A percentile compares a stretch with the other conserved stretches of the same genome.
phyloP scores from a whole-genome alignment of 1,140 invertebrate genomes.

The Drosophila equinoxialis region DNA sequence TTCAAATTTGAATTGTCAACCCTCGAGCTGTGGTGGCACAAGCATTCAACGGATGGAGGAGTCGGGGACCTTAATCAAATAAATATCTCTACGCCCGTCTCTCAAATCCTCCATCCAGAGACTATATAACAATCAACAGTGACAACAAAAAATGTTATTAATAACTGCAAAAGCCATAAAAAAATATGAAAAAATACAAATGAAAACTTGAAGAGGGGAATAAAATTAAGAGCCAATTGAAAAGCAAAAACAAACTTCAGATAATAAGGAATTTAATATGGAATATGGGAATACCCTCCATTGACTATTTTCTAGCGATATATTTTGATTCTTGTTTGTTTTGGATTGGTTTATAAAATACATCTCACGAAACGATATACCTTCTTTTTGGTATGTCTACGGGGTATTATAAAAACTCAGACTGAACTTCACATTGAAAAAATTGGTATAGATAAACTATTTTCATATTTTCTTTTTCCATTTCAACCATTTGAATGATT shows the following conservation, averaged over 20 bases:
- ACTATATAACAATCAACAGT: conserved; percentile 72
- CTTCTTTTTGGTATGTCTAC: not conserved
- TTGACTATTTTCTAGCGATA: too few relatives aligned
- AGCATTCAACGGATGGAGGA: not conserved
- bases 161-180: conserved; percentile 64
- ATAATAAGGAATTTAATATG: not conserved
- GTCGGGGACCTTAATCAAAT: conserved; percentile 5
- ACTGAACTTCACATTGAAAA: conserved; percentile 59
- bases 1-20: conserved; percentile 7
- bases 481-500: conserved; percentile 52
- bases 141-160: conserved; percentile 61
- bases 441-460: conserved; percentile 29
- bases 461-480: conserved; percentile 38
- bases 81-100: conserved; percentile 12
- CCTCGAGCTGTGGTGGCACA: not conserved
- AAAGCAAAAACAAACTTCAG: conserved; percentile 17
- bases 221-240: conserved; percentile 40
- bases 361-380: too few relatives aligned
- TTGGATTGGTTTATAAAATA: too few relatives aligned
- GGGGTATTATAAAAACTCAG: conserved; percentile 4
- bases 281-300: not conserved
- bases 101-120: conserved; percentile 1
- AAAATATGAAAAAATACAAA: conserved; percentile 49
- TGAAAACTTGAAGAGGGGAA: conserved; percentile 28
- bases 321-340: too few relatives aligned